phyloP scores from a whole-genome alignment of 2,888 invertebrate genomes.

The Syrphus vitripennis region DNA sequence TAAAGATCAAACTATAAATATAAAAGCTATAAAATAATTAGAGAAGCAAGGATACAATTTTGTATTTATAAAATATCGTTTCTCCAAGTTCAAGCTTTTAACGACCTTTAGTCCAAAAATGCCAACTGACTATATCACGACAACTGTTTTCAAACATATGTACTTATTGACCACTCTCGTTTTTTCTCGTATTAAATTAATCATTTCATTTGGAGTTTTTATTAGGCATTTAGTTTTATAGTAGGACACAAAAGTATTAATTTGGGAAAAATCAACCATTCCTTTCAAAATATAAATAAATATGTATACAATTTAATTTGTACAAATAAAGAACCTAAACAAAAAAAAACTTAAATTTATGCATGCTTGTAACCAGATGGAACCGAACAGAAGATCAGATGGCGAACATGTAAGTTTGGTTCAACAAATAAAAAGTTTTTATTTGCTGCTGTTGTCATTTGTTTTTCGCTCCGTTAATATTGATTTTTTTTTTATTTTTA shows the following conservation, averaged over 20 bases:
- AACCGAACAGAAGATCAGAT: slow-evolving; percentile 91
- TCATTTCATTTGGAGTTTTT: no score
- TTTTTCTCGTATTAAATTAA: no score
- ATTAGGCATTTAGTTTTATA: no score
- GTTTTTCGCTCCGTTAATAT: slow-evolving; percentile 37
- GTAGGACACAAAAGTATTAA: not conserved
- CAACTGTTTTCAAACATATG: no score
- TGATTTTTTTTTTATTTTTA: slow-evolving; percentile 12
- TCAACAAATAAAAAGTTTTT: slow-evolving; percentile 34
- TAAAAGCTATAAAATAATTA: no score
- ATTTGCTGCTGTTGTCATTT: slow-evolving; percentile 23
- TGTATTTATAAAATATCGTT: no score
- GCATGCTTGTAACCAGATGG: slow-evolving; percentile 84
- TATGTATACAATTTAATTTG: not conserved
- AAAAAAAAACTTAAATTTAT: slow-evolving; percentile 52
- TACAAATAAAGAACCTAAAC: not conserved
- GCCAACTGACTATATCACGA: no score
- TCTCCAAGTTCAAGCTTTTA: no score
- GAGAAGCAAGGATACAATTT: no score
- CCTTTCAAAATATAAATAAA: not conserved
- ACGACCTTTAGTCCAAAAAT: no score
- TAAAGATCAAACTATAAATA: no score
- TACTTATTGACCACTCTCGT: no score
- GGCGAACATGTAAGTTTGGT: slow-evolving; percentile 89
- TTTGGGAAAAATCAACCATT: not conserved